These are phyloP conservation scores for Parauchenoglanis ngamensis DNA, from an alignment of 2,797 vertebrate genomes.

Conservation along the genomic window DNA sequence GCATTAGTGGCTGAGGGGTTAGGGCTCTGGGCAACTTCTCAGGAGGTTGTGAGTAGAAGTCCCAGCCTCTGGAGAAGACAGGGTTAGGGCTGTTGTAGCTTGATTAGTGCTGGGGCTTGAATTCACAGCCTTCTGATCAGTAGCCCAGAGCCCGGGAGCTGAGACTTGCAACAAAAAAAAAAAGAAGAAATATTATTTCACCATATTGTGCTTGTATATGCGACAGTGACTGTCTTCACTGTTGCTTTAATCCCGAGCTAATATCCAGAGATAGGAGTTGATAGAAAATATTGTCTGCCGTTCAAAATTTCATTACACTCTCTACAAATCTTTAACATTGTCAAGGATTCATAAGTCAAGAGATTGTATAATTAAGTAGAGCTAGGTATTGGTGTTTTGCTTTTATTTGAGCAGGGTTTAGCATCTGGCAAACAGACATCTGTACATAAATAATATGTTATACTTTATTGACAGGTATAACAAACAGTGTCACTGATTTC, in stretches of 20 bases:
- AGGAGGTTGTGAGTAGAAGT: not conserved
- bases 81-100: not conserved
- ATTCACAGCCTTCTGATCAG: not conserved
- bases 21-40: no score
- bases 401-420: conserved; percentile 1
- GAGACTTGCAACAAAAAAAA: not conserved
- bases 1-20: not conserved
- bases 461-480: conserved; percentile 16
- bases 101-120: not conserved
- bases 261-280: not conserved
- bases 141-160: not conserved
- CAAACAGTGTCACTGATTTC: conserved; percentile 17
- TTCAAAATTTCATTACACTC: not conserved
- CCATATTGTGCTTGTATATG: not conserved
- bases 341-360: not conserved
- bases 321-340: not conserved
- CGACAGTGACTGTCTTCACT: no score
- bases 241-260: not conserved
- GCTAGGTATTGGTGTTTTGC: not conserved
- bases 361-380: not conserved
- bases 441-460: not conserved
- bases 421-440: not conserved
- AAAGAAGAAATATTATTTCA: not conserved
- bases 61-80: not conserved
- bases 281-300: not conserved